Conservation (phyloP, 2,888 invertebrate genomes). For the Andrena chrysosceles region DNA sequence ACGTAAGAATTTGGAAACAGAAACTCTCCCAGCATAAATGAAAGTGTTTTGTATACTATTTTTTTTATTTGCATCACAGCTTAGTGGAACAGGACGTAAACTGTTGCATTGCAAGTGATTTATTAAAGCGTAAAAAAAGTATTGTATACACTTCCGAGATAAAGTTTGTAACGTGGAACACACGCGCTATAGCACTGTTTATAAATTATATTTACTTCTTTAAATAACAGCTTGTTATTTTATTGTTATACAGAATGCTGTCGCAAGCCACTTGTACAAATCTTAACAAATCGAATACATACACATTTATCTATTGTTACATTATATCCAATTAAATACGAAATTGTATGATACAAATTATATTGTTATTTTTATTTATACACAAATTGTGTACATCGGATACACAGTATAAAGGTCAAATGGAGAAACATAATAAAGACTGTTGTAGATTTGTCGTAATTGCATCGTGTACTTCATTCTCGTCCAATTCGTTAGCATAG, state of each 20-base stretch:
- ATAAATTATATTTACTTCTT: constrained; percentile 68
- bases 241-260: constrained; percentile 74
- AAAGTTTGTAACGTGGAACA: constrained; percentile 57
- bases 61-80: constrained; percentile 70
- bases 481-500: background rate
- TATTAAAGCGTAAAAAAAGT: constrained; percentile 47
- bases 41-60: constrained; percentile 71
- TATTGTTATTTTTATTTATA: constrained; percentile 83
- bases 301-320: constrained; percentile 80
- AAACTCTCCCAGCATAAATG: constrained; percentile 58
- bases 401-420: constrained; percentile 77
- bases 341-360: constrained; percentile 81
- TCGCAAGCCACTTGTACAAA: constrained; percentile 81
- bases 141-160: constrained; percentile 54
- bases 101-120: constrained; percentile 60
- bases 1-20: constrained; percentile 53
- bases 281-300: constrained; percentile 73
- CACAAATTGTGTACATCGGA: constrained; percentile 76
- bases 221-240: constrained; percentile 69
- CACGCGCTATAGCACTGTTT: constrained; percentile 70
- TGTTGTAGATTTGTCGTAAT: constrained; percentile 80
- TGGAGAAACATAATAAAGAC: constrained; percentile 83
- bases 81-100: constrained; percentile 47
- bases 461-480: constrained; percentile 26
- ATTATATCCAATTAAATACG: constrained; percentile 80